Evolutionary conservation across 2,113 vertebrate genomes (phyloP), one percentile per base, ranked within the genome.

Genomic region (Bothrops jararaca): DNA sequence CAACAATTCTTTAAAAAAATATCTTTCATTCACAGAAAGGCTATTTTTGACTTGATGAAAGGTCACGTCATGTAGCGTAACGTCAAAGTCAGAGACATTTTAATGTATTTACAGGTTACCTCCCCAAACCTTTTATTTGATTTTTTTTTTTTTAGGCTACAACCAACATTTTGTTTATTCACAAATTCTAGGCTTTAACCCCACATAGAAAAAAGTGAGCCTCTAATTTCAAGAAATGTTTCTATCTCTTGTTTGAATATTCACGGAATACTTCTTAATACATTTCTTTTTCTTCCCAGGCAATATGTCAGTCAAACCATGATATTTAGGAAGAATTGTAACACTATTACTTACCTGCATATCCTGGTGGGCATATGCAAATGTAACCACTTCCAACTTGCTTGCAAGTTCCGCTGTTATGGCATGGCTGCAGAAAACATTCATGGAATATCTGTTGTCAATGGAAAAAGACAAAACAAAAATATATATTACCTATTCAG

Each of bases 401-500:
- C 95, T 99, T 98, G 96, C 99, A 99, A 0, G 98, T 99, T 5
- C 99, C 99, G 87, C 98, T 98, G 89, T 99, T 99, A 96, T 98
- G 98, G 95, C 99, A 99, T 0, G 99, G 99, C 93, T 99, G 98
- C 95, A 99, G 96, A 96, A 99, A 99, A 94, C 99, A 99, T 95
- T 99, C 99, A 2, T 99, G 99, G 96, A 99, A 99, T 96, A 99
- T 98, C 99, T 99, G 96, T 26, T 87, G 20, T 10, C 57, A 69
- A 42, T 42, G 95, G 93, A 95, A 95, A 85, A 1, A 95, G 24
- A 92, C 4, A 94, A 94, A 8, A 1, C 22, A 11, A 45, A 94
- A 58, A 92, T 34, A 52, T 57, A 26, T 9, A 18, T 20, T 89
- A n/a, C 80, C 48, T n/a, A 86, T 7, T 56, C 20, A 45, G 6